Percentiles rank a stretch among this genome's conserved stretches.
These are phyloP conservation scores for Pardosa pseudoannulata DNA, from an alignment of 2,888 invertebrate species.

Conservation along the genomic window DNA sequence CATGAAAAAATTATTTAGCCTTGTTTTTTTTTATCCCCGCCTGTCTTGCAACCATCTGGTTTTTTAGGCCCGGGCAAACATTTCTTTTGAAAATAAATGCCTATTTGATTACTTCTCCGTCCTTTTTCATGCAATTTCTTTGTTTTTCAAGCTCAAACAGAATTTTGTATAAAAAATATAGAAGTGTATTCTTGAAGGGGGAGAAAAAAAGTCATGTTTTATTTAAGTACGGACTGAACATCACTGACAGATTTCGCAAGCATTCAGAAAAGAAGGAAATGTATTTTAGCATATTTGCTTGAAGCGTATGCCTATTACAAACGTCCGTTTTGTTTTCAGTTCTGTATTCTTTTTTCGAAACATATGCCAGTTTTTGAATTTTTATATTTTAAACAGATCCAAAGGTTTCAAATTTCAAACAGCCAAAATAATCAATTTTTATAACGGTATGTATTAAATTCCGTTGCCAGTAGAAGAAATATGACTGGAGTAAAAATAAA, in stretches of 20 bases:
- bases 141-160: background rate
- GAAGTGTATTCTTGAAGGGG: background rate
- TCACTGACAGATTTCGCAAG: background rate
- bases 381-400: too few relatives aligned
- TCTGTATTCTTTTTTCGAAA: too few relatives aligned
- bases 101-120: constrained; percentile 46
- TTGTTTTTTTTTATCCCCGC: background rate
- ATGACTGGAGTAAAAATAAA: too few relatives aligned
- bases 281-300: background rate
- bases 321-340: too few relatives aligned
- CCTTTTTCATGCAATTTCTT: background rate
- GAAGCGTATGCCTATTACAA: background rate
- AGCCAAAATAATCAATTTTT: too few relatives aligned
- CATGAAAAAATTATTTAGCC: constrained; percentile 7
- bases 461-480: too few relatives aligned
- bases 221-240: background rate
- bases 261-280: background rate
- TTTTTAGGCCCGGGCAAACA: constrained; percentile 31
- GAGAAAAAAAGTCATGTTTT: background rate
- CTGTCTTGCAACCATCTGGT: constrained; percentile 26
- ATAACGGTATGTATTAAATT: too few relatives aligned
- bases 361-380: too few relatives aligned
- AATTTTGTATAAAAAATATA: background rate
- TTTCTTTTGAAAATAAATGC: constrained; percentile 50
- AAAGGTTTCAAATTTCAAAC: too few relatives aligned